These are phyloP conservation scores for Cylloceria caligata DNA, from an alignment of 2,888 invertebrate genomes.

Conservation along the genomic window DNA sequence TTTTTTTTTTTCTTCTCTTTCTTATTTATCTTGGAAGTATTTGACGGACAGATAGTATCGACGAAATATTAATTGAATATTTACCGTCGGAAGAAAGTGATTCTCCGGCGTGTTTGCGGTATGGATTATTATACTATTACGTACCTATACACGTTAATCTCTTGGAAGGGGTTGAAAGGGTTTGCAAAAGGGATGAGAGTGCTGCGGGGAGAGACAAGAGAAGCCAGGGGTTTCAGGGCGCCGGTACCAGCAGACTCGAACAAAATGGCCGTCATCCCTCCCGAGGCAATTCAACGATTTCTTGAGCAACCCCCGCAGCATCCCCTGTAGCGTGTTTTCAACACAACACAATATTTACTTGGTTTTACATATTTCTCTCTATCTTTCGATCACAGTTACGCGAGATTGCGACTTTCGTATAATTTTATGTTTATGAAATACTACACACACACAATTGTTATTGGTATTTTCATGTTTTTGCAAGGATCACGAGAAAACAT, in stretches of 20 bases:
- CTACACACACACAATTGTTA: background rate
- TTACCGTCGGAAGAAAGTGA: conserved; percentile 58
- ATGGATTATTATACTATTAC: conserved; percentile 52
- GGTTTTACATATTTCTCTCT: background rate
- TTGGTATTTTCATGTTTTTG: background rate
- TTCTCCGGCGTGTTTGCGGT: conserved; percentile 60
- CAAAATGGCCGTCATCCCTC: conserved; percentile 64
- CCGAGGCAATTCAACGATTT: conserved; percentile 47
- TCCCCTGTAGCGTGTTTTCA: conserved; percentile 2
- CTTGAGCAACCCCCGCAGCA: conserved; percentile 27
- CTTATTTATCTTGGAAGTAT: too few relatives aligned
- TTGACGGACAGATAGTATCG: too few relatives aligned
- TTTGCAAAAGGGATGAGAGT: conserved; percentile 54
- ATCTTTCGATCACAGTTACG: background rate
- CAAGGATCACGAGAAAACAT: background rate
- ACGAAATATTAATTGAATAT: conserved; percentile 25
- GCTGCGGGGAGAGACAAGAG: conserved; percentile 26
- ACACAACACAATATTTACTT: background rate
- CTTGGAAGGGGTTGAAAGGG: conserved; percentile 66
- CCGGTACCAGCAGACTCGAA: conserved; percentile 63
- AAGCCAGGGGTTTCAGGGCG: conserved; percentile 55
- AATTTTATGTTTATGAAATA: background rate
- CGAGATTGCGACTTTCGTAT: background rate
- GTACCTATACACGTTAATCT: conserved; percentile 53
- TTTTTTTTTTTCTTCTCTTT: too few relatives aligned